phyloP scores from a whole-genome alignment of 2,888 invertebrate genomes.

The Xiphydria camelus region DNA sequence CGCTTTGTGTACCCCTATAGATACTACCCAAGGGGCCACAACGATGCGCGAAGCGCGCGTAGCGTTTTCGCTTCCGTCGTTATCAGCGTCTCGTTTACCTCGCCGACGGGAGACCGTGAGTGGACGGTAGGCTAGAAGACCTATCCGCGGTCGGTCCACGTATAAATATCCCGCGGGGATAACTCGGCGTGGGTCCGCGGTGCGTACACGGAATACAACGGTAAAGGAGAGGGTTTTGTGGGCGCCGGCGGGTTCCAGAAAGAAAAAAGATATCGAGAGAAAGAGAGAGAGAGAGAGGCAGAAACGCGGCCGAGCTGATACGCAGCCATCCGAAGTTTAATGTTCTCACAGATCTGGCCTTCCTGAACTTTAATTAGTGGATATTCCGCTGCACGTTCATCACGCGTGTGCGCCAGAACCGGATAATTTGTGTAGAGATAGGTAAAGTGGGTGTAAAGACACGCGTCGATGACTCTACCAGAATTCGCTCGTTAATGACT shows the following conservation, averaged over 20 bases:
- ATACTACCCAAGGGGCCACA: too few relatives aligned
- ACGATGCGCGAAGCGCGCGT: too few relatives aligned
- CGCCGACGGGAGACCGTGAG: background rate
- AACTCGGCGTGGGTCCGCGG: slow-evolving; percentile 28
- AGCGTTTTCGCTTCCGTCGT: background rate
- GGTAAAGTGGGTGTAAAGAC: slow-evolving; percentile 3
- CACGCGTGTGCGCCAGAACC: background rate
- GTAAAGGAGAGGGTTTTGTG: slow-evolving; percentile 30
- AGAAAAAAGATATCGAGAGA: slow-evolving; percentile 1
- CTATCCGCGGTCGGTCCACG: slow-evolving; percentile 6
- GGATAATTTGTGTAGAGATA: background rate
- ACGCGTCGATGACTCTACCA: background rate
- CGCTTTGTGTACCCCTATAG: too few relatives aligned
- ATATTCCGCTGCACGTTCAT: slow-evolving; percentile 24
- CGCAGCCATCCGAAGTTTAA: slow-evolving; percentile 34
- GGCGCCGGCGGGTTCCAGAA: slow-evolving; percentile 41
- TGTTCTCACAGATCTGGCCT: slow-evolving; percentile 32
- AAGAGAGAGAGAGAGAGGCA: background rate
- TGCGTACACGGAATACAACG: slow-evolving; percentile 26
- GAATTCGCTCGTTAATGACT: slow-evolving; percentile 1
- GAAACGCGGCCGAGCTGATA: slow-evolving; percentile 35
- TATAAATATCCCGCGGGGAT: slow-evolving; percentile 28
- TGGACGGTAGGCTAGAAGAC: background rate
- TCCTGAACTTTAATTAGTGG: slow-evolving; percentile 29
- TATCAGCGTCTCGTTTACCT: background rate